Evolutionary conservation across 2,113 vertebrate species (phyloP).

Genomic region (Polypterus bichir): DNA sequence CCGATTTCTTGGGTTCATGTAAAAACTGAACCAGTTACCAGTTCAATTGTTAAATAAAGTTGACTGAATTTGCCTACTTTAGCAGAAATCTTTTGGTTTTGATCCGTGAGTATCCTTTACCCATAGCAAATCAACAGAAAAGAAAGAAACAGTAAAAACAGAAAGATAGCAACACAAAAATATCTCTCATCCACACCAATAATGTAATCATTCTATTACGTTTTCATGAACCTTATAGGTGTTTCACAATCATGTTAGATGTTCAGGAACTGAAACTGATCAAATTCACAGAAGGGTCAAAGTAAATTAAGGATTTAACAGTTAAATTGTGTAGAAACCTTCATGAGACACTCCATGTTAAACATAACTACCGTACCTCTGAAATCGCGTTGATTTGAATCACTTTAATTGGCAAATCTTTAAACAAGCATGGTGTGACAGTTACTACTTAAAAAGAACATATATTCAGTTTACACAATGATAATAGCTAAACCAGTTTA

Average conservation of each 20-base stretch:
- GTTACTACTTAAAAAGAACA: constrained; percentile 22
- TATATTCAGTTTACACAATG: constrained; percentile 30
- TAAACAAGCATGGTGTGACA: constrained; percentile 26
- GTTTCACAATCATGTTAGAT: too few species aligned
- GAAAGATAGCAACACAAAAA: not conserved
- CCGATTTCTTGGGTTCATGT: too few species aligned
- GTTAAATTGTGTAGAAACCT: too few species aligned
- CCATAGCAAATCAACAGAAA: constrained; percentile 21
- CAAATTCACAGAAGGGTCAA: too few species aligned
- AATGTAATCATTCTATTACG: too few species aligned
- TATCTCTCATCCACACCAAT: too few species aligned
- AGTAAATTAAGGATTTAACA: too few species aligned
- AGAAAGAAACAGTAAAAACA: not conserved
- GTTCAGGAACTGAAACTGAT: too few species aligned
- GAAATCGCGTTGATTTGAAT: constrained; percentile 15
- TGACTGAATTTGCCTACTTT: too few species aligned
- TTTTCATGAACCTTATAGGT: too few species aligned
- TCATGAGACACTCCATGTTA: not conserved
- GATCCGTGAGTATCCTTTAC: constrained; percentile 34
- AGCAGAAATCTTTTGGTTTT: not conserved
- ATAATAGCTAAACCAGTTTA: constrained; percentile 1
- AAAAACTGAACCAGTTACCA: too few species aligned
- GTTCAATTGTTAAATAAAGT: too few species aligned
- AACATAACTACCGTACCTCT: not conserved
- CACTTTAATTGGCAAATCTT: constrained; percentile 26